These are phyloP conservation scores for Eulemur mongoz DNA, from an alignment of 2,797 vertebrate species.

Conservation along the genomic window DNA sequence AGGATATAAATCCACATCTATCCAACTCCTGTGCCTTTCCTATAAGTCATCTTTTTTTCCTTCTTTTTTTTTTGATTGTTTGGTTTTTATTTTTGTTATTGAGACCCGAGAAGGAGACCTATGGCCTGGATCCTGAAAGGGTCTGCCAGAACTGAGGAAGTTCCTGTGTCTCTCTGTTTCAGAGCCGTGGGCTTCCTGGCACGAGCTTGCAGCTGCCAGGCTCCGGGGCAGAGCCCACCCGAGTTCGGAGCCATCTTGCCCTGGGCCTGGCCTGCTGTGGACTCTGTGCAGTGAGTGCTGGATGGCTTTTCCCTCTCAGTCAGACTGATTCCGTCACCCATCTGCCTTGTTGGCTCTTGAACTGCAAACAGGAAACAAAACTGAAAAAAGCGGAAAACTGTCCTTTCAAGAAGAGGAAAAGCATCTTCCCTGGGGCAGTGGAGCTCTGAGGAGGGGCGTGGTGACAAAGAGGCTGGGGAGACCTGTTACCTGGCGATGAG, in stretches of 20 bases:
- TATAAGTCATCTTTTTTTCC: not conserved
- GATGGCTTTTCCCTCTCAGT: not conserved
- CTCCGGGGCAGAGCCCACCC: accelerated
- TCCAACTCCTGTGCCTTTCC: not conserved
- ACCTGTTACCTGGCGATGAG: not conserved
- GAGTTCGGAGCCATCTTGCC: too few relatives aligned
- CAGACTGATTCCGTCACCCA: not conserved
- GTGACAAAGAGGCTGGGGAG: not conserved
- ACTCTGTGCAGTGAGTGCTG: not conserved
- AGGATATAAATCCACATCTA: not conserved
- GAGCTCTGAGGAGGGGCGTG: not conserved
- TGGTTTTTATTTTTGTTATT: not conserved
- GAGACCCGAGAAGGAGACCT: not conserved
- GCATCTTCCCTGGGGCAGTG: not conserved
- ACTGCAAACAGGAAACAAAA: constrained; percentile 24
- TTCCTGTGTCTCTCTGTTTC: not conserved
- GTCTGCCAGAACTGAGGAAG: not conserved
- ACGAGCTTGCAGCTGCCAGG: not conserved
- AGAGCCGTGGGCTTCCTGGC: not conserved
- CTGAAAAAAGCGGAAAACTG: not conserved
- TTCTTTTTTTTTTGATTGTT: not conserved
- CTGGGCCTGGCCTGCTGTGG: accelerated
- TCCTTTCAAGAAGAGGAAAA: not conserved
- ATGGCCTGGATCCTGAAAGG: not conserved
- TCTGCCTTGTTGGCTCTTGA: constrained; percentile 12